A percentile compares a stretch with the other conserved stretches of the same genome.
These are phyloP conservation scores for Saccopteryx bilineata DNA, from an alignment of 2,113 vertebrate genomes.

Conservation along the genomic window DNA sequence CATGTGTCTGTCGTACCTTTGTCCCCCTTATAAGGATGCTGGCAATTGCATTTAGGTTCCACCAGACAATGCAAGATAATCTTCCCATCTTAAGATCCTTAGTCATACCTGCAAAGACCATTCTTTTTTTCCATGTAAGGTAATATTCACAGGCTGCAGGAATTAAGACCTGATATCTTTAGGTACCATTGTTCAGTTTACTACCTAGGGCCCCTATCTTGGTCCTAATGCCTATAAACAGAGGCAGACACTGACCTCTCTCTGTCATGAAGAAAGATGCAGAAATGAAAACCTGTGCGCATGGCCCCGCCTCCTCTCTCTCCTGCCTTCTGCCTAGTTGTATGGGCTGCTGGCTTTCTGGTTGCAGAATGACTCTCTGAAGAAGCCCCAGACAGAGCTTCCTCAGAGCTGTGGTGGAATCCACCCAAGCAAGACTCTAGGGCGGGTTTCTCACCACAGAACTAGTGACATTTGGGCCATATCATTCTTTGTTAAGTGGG, in stretches of 20 bases:
- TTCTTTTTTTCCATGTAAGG: not conserved
- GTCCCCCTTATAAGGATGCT: not conserved
- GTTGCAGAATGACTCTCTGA: conserved; percentile 68
- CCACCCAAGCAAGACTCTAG: not conserved
- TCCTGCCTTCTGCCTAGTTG: not conserved
- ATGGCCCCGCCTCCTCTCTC: not conserved
- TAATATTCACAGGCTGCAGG: not conserved
- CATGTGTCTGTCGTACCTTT: not conserved
- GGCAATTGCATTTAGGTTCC: too few species aligned
- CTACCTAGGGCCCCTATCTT: not conserved
- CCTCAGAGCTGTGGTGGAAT: not conserved
- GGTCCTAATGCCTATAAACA: not conserved
- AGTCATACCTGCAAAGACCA: not conserved
- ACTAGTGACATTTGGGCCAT: not conserved
- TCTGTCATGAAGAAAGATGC: conserved; percentile 52
- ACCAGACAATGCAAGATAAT: not conserved
- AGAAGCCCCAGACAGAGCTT: conserved; percentile 56
- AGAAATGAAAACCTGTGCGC: not conserved
- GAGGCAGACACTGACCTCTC: conserved; percentile 72
- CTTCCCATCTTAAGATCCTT: not conserved
- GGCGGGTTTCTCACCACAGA: not conserved
- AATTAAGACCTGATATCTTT: not conserved
- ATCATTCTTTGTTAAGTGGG: not conserved
- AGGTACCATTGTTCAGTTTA: not conserved
- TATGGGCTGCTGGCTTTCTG: conserved; percentile 32